Evolutionary conservation across 2,113 vertebrate genomes (phyloP).

Genomic region (Lontra canadensis): DNA sequence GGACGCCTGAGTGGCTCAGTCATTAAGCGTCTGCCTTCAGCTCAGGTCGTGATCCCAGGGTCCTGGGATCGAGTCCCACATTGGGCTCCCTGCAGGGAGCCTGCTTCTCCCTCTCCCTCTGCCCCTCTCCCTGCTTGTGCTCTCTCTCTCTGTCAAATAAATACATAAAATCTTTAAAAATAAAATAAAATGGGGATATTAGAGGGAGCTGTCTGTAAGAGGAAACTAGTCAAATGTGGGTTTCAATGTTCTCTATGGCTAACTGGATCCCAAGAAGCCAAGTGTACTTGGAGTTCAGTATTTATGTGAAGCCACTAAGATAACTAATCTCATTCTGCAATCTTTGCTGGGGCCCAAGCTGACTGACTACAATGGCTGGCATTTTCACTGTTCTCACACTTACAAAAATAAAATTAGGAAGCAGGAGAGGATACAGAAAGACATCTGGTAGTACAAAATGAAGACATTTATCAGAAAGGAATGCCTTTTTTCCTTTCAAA

Average conservation of each 20-base stretch:
- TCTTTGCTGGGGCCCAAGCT: conserved; percentile 30
- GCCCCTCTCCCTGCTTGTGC: not conserved
- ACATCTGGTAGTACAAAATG: conserved; percentile 71
- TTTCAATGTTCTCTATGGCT: not conserved
- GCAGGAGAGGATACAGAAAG: conserved; percentile 59
- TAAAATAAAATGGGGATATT: not conserved
- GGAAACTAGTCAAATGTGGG: not conserved
- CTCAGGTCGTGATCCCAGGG: not conserved
- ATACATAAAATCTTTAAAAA: not conserved
- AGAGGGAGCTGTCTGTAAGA: not conserved
- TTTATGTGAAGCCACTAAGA: conserved; percentile 6
- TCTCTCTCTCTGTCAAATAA: not conserved
- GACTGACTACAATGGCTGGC: conserved; percentile 70
- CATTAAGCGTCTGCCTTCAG: not conserved
- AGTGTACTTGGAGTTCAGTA: not conserved
- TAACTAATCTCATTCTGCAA: not conserved
- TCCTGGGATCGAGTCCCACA: not conserved
- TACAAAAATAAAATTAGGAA: conserved; percentile 75
- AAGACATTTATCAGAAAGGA: conserved; percentile 70
- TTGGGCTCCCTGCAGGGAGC: no score
- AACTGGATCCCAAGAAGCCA: not conserved
- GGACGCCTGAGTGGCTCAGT: not conserved
- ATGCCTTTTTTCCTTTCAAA: conserved; percentile 50
- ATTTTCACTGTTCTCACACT: conserved; percentile 73
- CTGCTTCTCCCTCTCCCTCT: not conserved